Evolutionary conservation across 2,797 vertebrate species (phyloP), one percentile per base, ranked within the genome.

Genomic region (Sebastes minor): DNA sequence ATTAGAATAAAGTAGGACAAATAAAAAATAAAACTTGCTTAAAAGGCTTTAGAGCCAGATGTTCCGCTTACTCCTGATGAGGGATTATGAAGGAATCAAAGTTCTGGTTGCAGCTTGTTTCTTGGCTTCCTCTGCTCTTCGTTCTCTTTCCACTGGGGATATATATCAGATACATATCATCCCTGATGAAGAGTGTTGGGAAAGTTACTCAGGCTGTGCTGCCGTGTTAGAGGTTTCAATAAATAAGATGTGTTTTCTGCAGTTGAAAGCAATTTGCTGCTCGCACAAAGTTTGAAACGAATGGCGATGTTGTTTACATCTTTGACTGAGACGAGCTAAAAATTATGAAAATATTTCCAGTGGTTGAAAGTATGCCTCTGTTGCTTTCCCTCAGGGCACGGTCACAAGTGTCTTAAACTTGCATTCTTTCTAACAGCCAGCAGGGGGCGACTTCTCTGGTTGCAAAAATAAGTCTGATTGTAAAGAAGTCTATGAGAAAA

Each of bases 1-100:
- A 96, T 96, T 95, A 95, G 89, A 91, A 92, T 91, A 95, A 96
- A 96, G 91, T 95, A 93, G 95, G 95, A 95, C 95, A 94, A 95
- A 95, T 94, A 89, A 93, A 95, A 94, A 92, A 95, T 89, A 88
- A 91, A 94, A 95, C 83, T 95, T 93, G 90, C 86, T 94, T 94
- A 91, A 95, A 95, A 93, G 91, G 92, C 92, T 94, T 95, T 89
- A 71, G 70, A 92, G 91, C 92, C 95, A 95, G 95, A 95, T 95
- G 95, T 95, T 93, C 76, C 83, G 92, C 85, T 89, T 91, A 90
- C 85, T 93, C 81, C 76, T 90, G 90, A 94, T 95, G 90, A 87
- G 84, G 91, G 93, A 95, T 96, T 95, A 95, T 75, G 66, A 86
- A 91, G 78, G 85, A 94, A 91, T 91, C 86, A 91, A 86, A 91